Evolutionary conservation across 2,888 invertebrate genomes (phyloP).

Genomic region (Habroteleia sp.): DNA sequence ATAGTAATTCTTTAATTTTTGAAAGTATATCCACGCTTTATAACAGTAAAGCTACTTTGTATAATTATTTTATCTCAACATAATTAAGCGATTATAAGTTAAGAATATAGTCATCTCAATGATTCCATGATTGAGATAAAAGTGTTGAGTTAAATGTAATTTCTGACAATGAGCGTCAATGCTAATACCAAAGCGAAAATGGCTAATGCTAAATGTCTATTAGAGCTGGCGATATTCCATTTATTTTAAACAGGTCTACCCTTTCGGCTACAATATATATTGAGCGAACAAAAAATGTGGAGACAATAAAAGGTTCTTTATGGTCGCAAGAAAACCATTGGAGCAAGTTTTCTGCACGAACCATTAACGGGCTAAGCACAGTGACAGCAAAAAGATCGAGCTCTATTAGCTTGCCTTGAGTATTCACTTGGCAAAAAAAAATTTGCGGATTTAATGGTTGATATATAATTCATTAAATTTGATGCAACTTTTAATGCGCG

Average conservation of each 20-base stretch:
- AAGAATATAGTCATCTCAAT: no score
- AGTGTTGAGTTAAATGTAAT: no score
- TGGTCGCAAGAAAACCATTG: slow-evolving; percentile 13
- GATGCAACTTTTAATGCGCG: slow-evolving; percentile 7
- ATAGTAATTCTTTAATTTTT: no score
- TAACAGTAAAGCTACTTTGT: no score
- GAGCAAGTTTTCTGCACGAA: background rate
- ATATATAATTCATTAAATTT: slow-evolving; percentile 13
- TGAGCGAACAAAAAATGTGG: slow-evolving; percentile 8
- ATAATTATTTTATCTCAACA: no score
- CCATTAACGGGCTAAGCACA: slow-evolving; percentile 22
- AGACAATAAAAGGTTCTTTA: slow-evolving; percentile 27
- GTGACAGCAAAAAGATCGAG: slow-evolving; percentile 18
- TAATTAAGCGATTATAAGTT: no score
- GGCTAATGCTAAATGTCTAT: no score
- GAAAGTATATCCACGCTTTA: no score
- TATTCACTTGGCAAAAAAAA: background rate
- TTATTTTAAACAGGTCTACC: slow-evolving; percentile 2
- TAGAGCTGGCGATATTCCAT: no score
- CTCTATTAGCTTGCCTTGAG: slow-evolving; percentile 9
- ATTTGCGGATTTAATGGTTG: background rate
- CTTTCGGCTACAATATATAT: slow-evolving; percentile 6
- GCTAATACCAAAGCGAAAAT: no score
- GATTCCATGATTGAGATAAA: no score
- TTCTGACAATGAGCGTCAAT: no score